A percentile compares a stretch with the other conserved stretches of the same genome.
Evolutionary conservation across 2,797 vertebrate species (phyloP).

Genomic region (Myotis myotis): DNA sequence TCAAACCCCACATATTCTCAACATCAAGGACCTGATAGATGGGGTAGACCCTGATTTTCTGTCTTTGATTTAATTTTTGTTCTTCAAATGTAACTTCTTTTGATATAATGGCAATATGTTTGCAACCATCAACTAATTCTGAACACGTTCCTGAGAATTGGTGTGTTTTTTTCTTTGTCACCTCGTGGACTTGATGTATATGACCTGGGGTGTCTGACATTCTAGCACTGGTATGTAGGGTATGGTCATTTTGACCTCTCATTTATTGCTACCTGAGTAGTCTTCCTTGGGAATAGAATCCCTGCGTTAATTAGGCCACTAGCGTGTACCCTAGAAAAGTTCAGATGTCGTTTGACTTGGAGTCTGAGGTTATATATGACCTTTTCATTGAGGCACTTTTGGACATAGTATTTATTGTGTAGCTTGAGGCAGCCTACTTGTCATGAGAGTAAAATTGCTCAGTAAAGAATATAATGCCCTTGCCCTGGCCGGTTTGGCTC

Average conservation of each 20-base stretch:
- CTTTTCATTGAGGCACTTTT: background rate
- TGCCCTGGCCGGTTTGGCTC: too few species aligned
- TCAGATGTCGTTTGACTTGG: background rate
- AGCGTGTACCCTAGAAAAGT: background rate
- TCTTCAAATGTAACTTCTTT: background rate
- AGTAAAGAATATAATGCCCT: background rate
- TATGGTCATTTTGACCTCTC: background rate
- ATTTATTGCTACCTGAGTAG: background rate
- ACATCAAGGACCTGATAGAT: background rate
- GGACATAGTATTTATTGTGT: background rate
- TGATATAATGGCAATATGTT: background rate
- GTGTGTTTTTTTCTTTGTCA: background rate
- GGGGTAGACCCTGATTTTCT: background rate
- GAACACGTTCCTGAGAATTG: background rate
- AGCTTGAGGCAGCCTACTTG: background rate
- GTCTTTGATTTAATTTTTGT: background rate
- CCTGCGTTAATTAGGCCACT: background rate
- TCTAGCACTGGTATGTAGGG: background rate
- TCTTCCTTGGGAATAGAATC: background rate
- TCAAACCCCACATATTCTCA: background rate
- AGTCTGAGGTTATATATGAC: background rate
- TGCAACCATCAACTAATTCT: background rate
- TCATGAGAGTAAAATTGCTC: slow-evolving; percentile 9
- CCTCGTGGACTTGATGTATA: background rate
- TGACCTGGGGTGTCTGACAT: background rate